Evolutionary conservation across 2,113 vertebrate species (phyloP).

Genomic region (Enhydra lutris): DNA sequence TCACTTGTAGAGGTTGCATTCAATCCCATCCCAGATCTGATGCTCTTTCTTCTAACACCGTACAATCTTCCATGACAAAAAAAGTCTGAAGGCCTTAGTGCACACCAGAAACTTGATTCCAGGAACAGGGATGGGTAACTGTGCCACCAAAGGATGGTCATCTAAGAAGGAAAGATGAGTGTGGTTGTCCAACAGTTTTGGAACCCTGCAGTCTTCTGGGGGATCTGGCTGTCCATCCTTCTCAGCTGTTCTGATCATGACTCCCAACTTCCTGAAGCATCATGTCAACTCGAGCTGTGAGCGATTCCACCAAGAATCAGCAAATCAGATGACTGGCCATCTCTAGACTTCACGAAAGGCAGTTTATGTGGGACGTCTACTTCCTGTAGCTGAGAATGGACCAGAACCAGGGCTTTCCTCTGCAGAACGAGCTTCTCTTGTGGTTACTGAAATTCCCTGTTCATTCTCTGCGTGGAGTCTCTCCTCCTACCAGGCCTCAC

Average conservation of each 20-base stretch:
- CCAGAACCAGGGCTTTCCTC: background rate
- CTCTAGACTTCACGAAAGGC: background rate
- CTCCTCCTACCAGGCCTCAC: background rate
- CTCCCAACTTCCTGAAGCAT: background rate
- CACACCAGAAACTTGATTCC: background rate
- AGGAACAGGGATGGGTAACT: background rate
- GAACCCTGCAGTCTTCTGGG: background rate
- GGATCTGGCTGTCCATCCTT: background rate
- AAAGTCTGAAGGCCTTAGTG: background rate
- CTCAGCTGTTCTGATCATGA: background rate
- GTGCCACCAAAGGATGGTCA: background rate
- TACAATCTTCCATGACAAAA: background rate
- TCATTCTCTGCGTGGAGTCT: background rate
- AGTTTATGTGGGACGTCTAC: background rate
- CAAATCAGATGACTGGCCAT: background rate
- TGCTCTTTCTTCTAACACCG: background rate
- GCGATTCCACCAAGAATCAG: background rate
- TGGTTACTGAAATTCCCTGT: fast-evolving
- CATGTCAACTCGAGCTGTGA: no score
- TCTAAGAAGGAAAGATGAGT: background rate
- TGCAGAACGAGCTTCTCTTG: background rate
- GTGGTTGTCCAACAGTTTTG: background rate
- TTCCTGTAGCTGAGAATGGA: background rate
- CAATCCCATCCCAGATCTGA: background rate
- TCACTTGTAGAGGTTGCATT: background rate